These are phyloP conservation scores for Cyphomyrus plagiostoma DNA, from an alignment of 2,113 vertebrate species.

Conservation along the genomic window DNA sequence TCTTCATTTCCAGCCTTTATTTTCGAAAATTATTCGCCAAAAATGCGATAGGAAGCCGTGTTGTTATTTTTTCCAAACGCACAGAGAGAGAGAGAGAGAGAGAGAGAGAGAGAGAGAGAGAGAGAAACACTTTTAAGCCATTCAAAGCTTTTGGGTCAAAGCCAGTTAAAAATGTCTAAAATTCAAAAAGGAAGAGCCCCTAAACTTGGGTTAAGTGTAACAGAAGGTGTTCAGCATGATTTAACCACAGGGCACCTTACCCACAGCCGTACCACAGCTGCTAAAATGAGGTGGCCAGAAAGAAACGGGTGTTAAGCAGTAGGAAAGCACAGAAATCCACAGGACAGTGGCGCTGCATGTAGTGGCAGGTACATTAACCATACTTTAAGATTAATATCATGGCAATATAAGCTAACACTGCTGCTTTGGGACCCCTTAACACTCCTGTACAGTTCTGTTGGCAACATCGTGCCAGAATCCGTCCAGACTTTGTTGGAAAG, in stretches of 20 bases:
- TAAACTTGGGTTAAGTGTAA: constrained; percentile 2
- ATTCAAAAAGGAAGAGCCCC: neutral
- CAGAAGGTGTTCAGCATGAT: neutral
- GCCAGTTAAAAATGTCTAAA: neutral
- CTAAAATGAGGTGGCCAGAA: neutral
- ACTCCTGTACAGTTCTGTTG: neutral
- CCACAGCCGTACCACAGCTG: neutral
- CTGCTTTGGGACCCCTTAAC: neutral
- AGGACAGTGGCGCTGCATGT: neutral
- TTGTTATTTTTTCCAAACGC: neutral
- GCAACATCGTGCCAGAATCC: neutral
- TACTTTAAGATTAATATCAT: neutral
- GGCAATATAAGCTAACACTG: neutral
- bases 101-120: no score
- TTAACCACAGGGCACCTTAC: neutral
- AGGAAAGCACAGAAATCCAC: neutral
- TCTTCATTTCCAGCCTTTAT: neutral
- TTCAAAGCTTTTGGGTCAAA: neutral
- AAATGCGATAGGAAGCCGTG: neutral
- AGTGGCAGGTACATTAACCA: neutral
- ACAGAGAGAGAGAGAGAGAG: no score
- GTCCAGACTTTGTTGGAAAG: neutral
- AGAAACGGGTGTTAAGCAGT: neutral
- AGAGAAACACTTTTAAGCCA: neutral
- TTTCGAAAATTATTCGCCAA: neutral